These are phyloP conservation scores for Ichneumon xanthorius DNA, from an alignment of 2,888 invertebrate genomes.

Conservation along the genomic window DNA sequence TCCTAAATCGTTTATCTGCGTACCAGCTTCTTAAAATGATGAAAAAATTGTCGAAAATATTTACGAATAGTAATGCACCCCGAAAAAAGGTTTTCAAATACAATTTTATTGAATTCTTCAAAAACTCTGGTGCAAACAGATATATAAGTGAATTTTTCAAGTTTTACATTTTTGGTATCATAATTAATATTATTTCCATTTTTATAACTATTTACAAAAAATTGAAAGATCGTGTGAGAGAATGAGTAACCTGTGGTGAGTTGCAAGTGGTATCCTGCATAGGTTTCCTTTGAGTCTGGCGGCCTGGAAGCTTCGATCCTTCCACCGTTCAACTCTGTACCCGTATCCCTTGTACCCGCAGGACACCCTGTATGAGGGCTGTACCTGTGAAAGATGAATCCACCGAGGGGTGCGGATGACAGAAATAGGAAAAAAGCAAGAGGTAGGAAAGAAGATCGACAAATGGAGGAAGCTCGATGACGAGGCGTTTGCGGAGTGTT, in stretches of 20 bases:
- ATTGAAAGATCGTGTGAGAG: not conserved
- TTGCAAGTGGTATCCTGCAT: not conserved
- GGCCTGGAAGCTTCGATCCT: slow-evolving; percentile 1
- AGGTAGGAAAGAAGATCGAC: slow-evolving; percentile 21
- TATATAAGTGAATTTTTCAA: not conserved
- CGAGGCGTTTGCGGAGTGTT: slow-evolving; percentile 54
- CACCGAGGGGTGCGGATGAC: slow-evolving; percentile 30
- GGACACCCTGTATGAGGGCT: not conserved
- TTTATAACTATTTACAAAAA: not conserved
- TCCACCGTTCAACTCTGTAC: not conserved
- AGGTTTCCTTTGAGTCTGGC: slow-evolving; percentile 28
- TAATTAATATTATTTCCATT: not conserved
- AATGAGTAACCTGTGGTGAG: not conserved
- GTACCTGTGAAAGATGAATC: slow-evolving; percentile 41
- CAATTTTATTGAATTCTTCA: not conserved
- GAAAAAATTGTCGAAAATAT: not conserved
- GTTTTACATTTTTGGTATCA: not conserved
- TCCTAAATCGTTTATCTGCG: not conserved
- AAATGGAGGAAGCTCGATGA: slow-evolving; percentile 48
- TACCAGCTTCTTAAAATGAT: not conserved
- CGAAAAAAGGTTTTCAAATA: not conserved
- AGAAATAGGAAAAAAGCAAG: slow-evolving; percentile 12
- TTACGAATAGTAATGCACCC: not conserved
- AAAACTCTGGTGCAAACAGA: not conserved
- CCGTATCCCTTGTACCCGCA: slow-evolving; percentile 6